Evolutionary conservation across 2,797 vertebrate genomes (phyloP).

Genomic region (Malurus leucopterus): DNA sequence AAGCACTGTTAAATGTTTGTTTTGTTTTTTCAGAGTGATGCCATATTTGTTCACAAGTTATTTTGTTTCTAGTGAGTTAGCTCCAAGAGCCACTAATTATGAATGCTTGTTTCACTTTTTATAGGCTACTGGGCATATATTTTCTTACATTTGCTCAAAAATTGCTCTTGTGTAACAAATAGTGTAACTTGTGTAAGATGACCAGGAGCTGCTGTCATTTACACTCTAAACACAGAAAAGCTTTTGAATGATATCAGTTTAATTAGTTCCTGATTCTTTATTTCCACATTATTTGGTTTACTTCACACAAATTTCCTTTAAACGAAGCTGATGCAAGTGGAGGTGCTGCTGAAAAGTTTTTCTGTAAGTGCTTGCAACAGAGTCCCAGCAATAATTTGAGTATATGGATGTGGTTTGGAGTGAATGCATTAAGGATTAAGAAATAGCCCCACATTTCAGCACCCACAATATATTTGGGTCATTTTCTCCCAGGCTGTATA

Average conservation of each 20-base stretch:
- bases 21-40: neutral
- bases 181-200: neutral
- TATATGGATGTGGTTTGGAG: neutral
- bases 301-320: neutral
- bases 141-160: neutral
- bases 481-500: neutral
- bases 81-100: neutral
- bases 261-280: neutral
- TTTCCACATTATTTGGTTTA: neutral
- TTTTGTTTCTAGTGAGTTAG: neutral
- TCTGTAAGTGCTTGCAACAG: neutral
- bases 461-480: neutral
- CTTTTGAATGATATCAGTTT: neutral
- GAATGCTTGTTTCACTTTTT: neutral
- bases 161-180: neutral
- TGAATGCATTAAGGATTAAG: neutral
- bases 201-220: neutral
- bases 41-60: neutral
- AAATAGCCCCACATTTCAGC: neutral
- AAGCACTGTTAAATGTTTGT: neutral
- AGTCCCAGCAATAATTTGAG: neutral
- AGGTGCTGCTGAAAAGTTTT: neutral
- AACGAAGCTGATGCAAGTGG: neutral
- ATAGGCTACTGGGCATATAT: neutral
- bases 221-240: neutral